A percentile compares a stretch with the other conserved stretches of the same genome.
These are phyloP conservation scores for Ctenicera cuprea DNA, from an alignment of 2,888 invertebrate species.

Conservation along the genomic window DNA sequence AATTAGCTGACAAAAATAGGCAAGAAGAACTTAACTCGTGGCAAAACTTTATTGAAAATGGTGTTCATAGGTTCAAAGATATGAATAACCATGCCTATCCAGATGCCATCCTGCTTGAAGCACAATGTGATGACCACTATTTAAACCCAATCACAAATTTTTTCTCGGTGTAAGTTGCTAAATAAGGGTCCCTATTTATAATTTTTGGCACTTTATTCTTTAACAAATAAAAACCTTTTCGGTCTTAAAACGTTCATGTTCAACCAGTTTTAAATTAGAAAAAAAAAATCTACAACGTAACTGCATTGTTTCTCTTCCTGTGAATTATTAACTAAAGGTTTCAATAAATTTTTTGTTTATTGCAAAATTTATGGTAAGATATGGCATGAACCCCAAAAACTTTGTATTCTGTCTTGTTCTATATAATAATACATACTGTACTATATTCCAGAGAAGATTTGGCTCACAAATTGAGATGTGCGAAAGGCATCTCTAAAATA, in stretches of 20 bases:
- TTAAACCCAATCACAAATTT: conserved; percentile 49
- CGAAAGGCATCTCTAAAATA: conserved; percentile 41
- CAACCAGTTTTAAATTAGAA: too few species aligned
- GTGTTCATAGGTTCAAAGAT: conserved; percentile 42
- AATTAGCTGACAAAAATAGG: neutral
- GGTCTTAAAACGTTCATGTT: too few species aligned
- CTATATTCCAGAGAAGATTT: conserved; percentile 46
- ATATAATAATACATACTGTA: too few species aligned
- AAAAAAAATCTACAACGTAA: too few species aligned
- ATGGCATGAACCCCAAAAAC: too few species aligned
- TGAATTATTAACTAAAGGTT: too few species aligned
- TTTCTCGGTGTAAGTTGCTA: conserved; percentile 44
- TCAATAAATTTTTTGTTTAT: too few species aligned
- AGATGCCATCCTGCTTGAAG: conserved; percentile 53
- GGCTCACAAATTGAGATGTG: conserved; percentile 40
- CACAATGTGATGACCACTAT: conserved; percentile 45
- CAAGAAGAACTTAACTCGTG: neutral
- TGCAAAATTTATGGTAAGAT: too few species aligned
- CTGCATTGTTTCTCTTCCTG: too few species aligned
- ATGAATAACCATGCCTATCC: conserved; percentile 56
- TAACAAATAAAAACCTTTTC: too few species aligned
- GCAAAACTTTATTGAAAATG: conserved; percentile 38
- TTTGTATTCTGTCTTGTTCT: too few species aligned
- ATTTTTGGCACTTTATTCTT: neutral
- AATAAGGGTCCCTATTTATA: neutral